Evolutionary conservation across 2,797 vertebrate species (phyloP), one percentile per base, ranked within the genome.

Genomic region (Pseudotriccus pelzelni): DNA sequence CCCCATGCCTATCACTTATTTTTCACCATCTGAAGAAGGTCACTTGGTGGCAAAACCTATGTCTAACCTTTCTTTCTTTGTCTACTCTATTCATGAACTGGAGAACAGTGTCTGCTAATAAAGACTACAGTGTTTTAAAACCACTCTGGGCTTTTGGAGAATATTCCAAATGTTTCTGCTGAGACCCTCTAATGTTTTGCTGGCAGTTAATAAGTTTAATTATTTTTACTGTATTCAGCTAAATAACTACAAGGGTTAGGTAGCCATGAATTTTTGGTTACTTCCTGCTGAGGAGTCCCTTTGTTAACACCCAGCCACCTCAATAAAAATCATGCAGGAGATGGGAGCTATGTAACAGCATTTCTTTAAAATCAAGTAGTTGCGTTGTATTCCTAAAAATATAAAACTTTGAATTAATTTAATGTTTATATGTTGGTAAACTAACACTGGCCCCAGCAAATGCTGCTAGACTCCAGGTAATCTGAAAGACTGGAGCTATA

Each of bases 61-160:
- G 22, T 88, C 49, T 93, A 81, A 78, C 27, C 75, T 78, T 90
- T 11, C 32, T 89, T 70, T 90, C 46, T 81, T 47, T 63, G 37
- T 90, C 50, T 80, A 7, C 30, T 84, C 19, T 78, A 44, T 81
- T 83, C 13, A 28, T 76, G 50, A 92, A 89, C 37, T 85, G 74
- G 67, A 90, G 53, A 84, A 67, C n/a, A 5, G 8, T 20, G 36
- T 43, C 63, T 87, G 50, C 43, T 94, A 80, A 75, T 76, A 90
- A 87, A 85, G 72, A 75, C 53, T 63, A 16, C 44, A 50, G 72
- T 87, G 74, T 90, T 92, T 90, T 56, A 83, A 92, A 92, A 50
- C 7, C 23, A 22, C 82, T 66, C 36, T 68, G 47, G 56, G 44
- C 36, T 88, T 93, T 96, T 78, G 56, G 41, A 84, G 84, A 91